Evolutionary conservation across 30 jellyfish, hydroid and myxozoan genomes (phyloP).

Genomic region (Chrysaora quinquecirrha): DNA sequence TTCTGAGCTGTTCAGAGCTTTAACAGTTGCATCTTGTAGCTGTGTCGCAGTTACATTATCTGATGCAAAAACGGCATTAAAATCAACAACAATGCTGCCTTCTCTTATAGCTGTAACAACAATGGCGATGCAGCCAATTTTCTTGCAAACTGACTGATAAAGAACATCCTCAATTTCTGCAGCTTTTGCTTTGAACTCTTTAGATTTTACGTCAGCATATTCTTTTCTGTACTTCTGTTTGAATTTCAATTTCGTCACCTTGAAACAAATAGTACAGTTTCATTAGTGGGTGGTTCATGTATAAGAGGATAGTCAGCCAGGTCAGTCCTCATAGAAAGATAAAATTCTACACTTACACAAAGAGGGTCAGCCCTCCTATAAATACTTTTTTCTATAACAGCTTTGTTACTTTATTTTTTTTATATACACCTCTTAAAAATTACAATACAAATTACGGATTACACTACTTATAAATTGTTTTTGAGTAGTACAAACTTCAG

Average conservation of each 20-base stretch:
- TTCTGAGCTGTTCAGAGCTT: constrained; percentile 36
- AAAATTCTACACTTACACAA: no score
- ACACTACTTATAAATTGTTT: no score
- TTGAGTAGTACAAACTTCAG: no score
- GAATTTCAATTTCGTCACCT: constrained; percentile 58
- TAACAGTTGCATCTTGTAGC: constrained; percentile 13
- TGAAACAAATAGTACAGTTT: neutral
- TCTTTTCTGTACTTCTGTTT: constrained; percentile 55
- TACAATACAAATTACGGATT: no score
- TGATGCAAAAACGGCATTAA: constrained; percentile 29
- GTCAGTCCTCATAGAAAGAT: no score
- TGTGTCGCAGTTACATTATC: constrained; percentile 13
- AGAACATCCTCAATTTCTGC: constrained; percentile 46
- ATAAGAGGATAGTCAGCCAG: no score
- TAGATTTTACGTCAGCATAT: constrained; percentile 45
- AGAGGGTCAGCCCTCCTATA: no score
- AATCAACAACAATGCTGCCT: constrained; percentile 67
- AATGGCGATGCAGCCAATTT: constrained; percentile 48
- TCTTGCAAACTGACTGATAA: constrained; percentile 26
- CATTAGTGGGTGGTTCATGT: neutral
- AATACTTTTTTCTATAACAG: no score
- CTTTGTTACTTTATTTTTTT: no score
- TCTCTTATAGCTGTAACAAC: constrained; percentile 29
- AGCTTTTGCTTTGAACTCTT: constrained; percentile 30
- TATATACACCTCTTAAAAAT: no score